Percentiles rank a stretch among this genome's conserved stretches.
Conservation (phyloP, 2,797 vertebrate species). For the Rachycentron canadum region DNA sequence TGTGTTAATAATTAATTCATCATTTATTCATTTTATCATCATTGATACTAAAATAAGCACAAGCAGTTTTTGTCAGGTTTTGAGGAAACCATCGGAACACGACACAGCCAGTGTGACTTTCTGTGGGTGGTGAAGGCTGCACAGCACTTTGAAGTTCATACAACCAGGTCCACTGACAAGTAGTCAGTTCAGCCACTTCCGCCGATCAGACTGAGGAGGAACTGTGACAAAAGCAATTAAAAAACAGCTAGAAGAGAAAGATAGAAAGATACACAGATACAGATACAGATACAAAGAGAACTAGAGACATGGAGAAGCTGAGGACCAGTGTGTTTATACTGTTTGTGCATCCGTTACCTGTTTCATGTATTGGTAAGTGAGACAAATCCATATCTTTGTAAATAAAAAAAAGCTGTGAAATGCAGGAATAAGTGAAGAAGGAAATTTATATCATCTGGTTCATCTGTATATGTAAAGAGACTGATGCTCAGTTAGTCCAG, state of each 20-base stretch:
- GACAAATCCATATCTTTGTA: slow-evolving; percentile 1
- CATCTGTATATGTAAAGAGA: neutral
- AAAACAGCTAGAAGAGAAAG: slow-evolving; percentile 16
- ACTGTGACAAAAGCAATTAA: slow-evolving; percentile 1
- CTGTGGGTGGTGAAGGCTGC: slow-evolving; percentile 33
- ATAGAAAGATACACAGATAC: neutral
- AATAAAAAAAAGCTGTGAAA: neutral
- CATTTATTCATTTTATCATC: too few species aligned
- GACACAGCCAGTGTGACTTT: slow-evolving; percentile 3
- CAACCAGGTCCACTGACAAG: slow-evolving; percentile 52
- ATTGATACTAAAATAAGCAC: neutral
- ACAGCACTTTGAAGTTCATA: slow-evolving; percentile 41
- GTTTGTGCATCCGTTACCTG: slow-evolving; percentile 40
- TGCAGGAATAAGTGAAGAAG: neutral
- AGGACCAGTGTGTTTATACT: slow-evolving; percentile 52
- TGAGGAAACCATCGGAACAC: slow-evolving; percentile 1
- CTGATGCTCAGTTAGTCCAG: neutral
- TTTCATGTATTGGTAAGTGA: slow-evolving; percentile 59
- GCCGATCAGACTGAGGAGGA: slow-evolving; percentile 62
- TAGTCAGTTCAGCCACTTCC: slow-evolving; percentile 79
- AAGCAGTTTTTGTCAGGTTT: neutral
- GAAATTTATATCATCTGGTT: neutral
- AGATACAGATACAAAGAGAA: neutral
- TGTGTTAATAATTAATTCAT: too few species aligned
- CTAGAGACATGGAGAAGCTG: slow-evolving; percentile 47